Evolutionary conservation across 2,888 invertebrate genomes (phyloP), one percentile per base, ranked within the genome.

Genomic region (Drymonia ruficornis): DNA sequence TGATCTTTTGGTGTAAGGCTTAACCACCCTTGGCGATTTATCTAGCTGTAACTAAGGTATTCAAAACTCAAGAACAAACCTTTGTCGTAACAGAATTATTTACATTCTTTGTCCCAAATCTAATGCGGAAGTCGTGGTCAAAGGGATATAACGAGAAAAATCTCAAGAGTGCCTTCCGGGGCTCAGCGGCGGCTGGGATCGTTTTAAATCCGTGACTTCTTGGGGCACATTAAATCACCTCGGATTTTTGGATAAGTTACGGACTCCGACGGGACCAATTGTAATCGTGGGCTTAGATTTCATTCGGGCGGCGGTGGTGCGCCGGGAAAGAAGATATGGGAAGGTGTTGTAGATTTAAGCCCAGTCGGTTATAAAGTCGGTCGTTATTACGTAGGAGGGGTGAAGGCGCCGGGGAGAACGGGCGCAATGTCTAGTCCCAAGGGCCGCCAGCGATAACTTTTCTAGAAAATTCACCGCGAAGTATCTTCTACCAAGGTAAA

Each of bases 211-310:
- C 62, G 53, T 65, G 65, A 67, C 68, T 79, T 72, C 68, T 72
- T 73, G 66, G 64, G 45, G 65, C 64, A 74, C 73, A 77, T 83
- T 84, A 83, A 84, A 84, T 84, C 81, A 83, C 76, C 66, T 74
- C 63, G 81, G 80, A 81, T 83, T 84, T 84, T 83, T 79, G 72
- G 77, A 78, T 80, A 83, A 80, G 72, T 83, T 83, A 80, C 77
- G 46, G 76, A 70, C 70, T 74, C 78, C 72, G 55, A 55, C 50
- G 79, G 74, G 81, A 76, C 69, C 78, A 79, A 83, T 80, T 76
- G 77, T 76, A 78, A 81, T 76, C 77, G 74, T 70, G 61, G 65
- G 73, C 72, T 76, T 70, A 73, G 72, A 73, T 78, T 68, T 72
- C 56, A 65, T 62, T 72, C 63, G 52, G 49, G 55, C 53, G 61